Conservation (phyloP, 2,113 vertebrate species). For the Caranx melampygus region DNA sequence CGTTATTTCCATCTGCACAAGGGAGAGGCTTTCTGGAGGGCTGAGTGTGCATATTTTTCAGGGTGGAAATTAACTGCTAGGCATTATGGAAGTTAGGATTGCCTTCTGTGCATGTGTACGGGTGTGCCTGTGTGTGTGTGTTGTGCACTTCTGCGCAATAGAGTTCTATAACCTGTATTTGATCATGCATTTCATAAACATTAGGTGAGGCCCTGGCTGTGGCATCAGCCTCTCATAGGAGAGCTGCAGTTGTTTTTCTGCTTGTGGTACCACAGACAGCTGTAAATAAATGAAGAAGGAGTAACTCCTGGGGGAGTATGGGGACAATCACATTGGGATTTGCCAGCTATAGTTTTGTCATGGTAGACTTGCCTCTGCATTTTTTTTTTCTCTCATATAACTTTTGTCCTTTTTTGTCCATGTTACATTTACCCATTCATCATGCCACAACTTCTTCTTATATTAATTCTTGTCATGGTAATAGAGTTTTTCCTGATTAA, state of each 20-base stretch:
- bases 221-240: conserved; percentile 46
- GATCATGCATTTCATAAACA: conserved; percentile 80
- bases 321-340: conserved; percentile 65
- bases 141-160: conserved; percentile 29
- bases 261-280: conserved; percentile 65
- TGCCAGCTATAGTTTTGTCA: conserved; percentile 71
- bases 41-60: conserved; percentile 73
- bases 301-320: conserved; percentile 64
- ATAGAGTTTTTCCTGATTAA: conserved; percentile 83
- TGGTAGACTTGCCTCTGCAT: conserved; percentile 42
- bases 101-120: conserved; percentile 32
- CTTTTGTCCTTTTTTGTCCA: conserved; percentile 59
- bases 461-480: conserved; percentile 80
- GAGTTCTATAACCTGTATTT: conserved; percentile 53
- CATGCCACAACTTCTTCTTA: conserved; percentile 62
- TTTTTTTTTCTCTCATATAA: conserved; percentile 30
- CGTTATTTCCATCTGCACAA: conserved; percentile 47
- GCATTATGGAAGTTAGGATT: conserved; percentile 26
- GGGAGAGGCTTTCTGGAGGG: conserved; percentile 56
- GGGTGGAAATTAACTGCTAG: conserved; percentile 57
- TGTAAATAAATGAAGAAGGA: conserved; percentile 84
- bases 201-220: conserved; percentile 69
- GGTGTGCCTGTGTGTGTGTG: conserved; percentile 20
- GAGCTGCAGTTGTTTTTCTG: conserved; percentile 73
- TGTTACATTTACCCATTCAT: conserved; percentile 78